Evolutionary conservation across 2,888 invertebrate species (phyloP).

Genomic region (Hydroisotoma schaefferi): DNA sequence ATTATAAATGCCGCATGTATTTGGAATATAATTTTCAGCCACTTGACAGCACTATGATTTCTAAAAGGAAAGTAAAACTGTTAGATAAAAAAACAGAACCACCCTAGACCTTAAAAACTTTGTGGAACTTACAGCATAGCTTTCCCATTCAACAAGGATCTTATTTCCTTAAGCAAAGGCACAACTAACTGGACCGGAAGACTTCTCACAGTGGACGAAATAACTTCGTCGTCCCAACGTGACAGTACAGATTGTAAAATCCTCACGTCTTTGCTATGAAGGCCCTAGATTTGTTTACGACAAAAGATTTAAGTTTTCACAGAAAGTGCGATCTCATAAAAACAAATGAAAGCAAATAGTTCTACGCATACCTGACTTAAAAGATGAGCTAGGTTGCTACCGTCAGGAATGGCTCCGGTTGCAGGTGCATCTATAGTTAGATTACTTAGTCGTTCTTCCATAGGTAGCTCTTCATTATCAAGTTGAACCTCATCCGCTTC

Average conservation of each 20-base stretch:
- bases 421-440: conserved; percentile 63
- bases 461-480: conserved; percentile 61
- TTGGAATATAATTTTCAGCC: conserved; percentile 61
- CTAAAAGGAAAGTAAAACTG: conserved; percentile 50
- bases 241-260: conserved; percentile 71
- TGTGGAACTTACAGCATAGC: conserved; percentile 62
- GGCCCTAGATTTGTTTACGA: conserved; percentile 55
- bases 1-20: conserved; percentile 62
- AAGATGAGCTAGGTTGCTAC: conserved; percentile 73
- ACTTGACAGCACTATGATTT: conserved; percentile 58
- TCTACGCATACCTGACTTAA: conserved; percentile 59
- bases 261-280: conserved; percentile 76
- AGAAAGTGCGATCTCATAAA: background rate
- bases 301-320: background rate
- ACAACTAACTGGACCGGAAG: conserved; percentile 73
- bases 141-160: conserved; percentile 64
- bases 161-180: conserved; percentile 69
- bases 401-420: conserved; percentile 56
- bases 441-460: conserved; percentile 79
- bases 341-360: background rate
- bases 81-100: background rate
- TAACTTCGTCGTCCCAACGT: conserved; percentile 63
- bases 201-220: conserved; percentile 68
- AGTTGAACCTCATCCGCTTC: conserved; percentile 48
- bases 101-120: background rate